A percentile compares a stretch with the other conserved stretches of the same genome.
Conservation (phyloP, 2,113 vertebrate genomes). For the Cervus canadensis region DNA sequence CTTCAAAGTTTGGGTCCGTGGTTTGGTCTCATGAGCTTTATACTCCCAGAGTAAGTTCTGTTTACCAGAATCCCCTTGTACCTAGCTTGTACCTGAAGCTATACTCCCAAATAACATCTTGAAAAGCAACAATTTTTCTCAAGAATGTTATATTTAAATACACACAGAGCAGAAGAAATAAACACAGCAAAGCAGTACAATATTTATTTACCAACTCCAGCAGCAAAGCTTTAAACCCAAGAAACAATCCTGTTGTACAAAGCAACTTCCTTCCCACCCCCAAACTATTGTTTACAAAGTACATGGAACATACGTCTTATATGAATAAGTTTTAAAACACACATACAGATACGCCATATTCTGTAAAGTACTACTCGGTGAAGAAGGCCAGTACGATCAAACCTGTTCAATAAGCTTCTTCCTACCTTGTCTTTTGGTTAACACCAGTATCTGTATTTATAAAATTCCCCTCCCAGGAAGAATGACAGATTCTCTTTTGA, state of each 20-base stretch:
- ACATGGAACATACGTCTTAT: slow-evolving; percentile 41
- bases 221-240: slow-evolving; percentile 54
- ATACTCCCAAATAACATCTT: slow-evolving; percentile 23
- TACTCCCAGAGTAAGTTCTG: not conserved
- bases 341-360: slow-evolving; percentile 44
- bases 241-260: slow-evolving; percentile 58
- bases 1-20: not conserved
- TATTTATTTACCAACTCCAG: slow-evolving; percentile 63
- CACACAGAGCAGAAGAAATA: slow-evolving; percentile 45
- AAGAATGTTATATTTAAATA: slow-evolving; percentile 56
- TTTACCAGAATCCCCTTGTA: not conserved
- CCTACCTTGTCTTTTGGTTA: slow-evolving; percentile 1
- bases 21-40: not conserved
- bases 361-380: slow-evolving; percentile 11
- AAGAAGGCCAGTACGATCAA: slow-evolving; percentile 21
- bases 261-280: slow-evolving; percentile 45
- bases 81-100: not conserved
- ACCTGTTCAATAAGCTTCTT: slow-evolving; percentile 1
- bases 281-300: slow-evolving; percentile 47
- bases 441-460: not conserved
- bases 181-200: slow-evolving; percentile 53
- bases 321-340: slow-evolving; percentile 36
- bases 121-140: slow-evolving; percentile 44
- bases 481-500: slow-evolving; percentile 33
- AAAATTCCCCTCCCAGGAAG: slow-evolving; percentile 17